Evolutionary conservation across 1,140 invertebrate genomes (phyloP), one percentile per base, ranked within the genome.

Genomic region (Mamestra configurata): DNA sequence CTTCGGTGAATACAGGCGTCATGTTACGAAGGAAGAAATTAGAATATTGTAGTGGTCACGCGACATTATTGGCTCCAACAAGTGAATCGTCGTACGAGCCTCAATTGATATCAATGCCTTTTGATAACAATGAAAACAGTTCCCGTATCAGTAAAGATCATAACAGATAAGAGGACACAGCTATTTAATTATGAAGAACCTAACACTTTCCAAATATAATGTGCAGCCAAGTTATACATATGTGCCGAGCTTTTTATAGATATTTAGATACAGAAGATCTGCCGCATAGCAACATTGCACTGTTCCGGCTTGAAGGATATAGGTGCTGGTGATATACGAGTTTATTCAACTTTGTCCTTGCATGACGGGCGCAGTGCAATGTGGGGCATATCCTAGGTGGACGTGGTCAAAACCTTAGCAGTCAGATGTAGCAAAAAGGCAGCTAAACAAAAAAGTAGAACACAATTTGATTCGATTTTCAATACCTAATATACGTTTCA

Each of bases 41-140:
- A 64, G 18, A 55, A 10, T 20, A 64, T 18, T 64, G 35, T 64
- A 64, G n/a, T 37, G 59, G 59, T 64, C 35, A 64, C 59, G 59
- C 59, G 59, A 64, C 59, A 37, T 37, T 37, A 64, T 40, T 40
- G 35, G 35, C 37, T 64, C 59, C 59, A 64, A 40, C 59, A 64
- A 64, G 59, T 64, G 59, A 64, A 64, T 64, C 59, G 59, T 64
- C 59, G 35, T 64, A 64, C 59, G 59, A 64, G 59, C 15, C 59
- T 64, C 59, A 64, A 64, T 64, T 64, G 31, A 40, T 37, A 64
- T 64, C 59, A 64, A 64, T 64, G 31, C 35, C 59, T 40, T 64
- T 40, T 40, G 59, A 64, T 64, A 64, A 64, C 27, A 61, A 55
- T 55, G 7, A 55, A 55, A 8, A 55, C 18, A 22, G 6, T 55